Evolutionary conservation across 2,113 vertebrate species (phyloP).

Genomic region (Leptocoma aspasia): DNA sequence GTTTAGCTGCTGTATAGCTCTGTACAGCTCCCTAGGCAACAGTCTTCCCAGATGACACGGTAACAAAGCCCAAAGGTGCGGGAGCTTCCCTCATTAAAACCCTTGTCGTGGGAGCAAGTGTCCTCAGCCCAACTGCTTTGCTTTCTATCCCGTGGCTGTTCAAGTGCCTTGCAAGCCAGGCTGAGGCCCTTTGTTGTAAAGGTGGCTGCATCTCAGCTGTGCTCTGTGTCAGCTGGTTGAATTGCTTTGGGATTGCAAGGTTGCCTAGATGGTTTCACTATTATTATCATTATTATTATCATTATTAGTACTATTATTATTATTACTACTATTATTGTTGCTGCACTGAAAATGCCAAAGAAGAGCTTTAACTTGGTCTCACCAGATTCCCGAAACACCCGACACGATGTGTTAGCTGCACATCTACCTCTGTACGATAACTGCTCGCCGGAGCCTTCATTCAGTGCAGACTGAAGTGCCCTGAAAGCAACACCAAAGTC

Average conservation of each 20-base stretch:
- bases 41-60: constrained; percentile 26
- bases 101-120: background rate
- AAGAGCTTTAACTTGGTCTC: background rate
- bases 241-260: background rate
- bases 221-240: background rate
- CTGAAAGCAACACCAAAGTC: background rate
- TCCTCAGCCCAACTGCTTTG: background rate
- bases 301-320: background rate
- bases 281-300: background rate
- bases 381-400: background rate
- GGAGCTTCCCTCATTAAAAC: background rate
- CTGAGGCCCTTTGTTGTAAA: background rate
- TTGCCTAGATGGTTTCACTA: background rate
- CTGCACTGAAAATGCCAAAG: background rate
- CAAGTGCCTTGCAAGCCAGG: background rate
- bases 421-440: background rate
- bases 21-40: constrained; percentile 49
- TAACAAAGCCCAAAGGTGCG: background rate
- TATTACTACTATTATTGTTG: background rate
- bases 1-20: background rate
- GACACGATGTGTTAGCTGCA: fast-evolving
- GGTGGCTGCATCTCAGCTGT: background rate
- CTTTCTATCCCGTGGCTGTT: background rate
- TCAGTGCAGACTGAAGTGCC: background rate
- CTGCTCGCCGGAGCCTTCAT: background rate